Base-by-base conservation (phyloP, 2,888 invertebrate species). In the Temnothorax unifasciatus region DNA sequence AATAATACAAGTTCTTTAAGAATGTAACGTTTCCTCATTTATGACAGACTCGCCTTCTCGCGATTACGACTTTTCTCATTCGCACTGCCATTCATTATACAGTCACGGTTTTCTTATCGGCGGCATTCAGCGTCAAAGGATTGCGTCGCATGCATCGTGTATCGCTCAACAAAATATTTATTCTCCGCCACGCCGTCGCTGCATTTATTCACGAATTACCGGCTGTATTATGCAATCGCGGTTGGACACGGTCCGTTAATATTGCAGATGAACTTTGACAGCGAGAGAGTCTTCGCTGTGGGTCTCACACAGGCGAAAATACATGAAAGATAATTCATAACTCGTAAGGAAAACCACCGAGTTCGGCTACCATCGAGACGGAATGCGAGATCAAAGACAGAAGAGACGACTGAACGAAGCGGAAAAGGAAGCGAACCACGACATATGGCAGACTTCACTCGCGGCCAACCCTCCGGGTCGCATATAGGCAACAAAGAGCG, bases 341-440 rank as follows among this genome's bases (percentile, higher is more conserved):
- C 59, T 81, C 59, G 71, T 50, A 81, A 81, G 57, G 79, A 81
- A 81, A 71, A 61, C 87, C 89, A 29, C 54, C 4, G n/a, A 21
- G 82, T 47, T 38, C 9, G 74, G n/a, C 64, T 63, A 66, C 74
- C 74, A 82, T 87, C 84, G 82, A 89, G 86, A 87, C 76, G 71
- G 88, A 89, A 89, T 89, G 82, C 29, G 63, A 87, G 84, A 89
- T 89, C 88, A 89, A 89, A 89, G 89, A 71, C 68, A 9, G 47
- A 54, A 79, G 54, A 63, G 52, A 79, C 21, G 29, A 6, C 15
- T 59, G 50, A n/a, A 86, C 44, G 47, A n/a, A 15, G 41, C 29
- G 47, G 41, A 71, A 34, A 34, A 47, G 76, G 59, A 64, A 47
- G 25, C 15, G 9, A 34, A 25, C 38, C 6, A 18, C 18, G 3